Conservation (phyloP, 2,888 invertebrate genomes). For the Acronicta leporina region DNA sequence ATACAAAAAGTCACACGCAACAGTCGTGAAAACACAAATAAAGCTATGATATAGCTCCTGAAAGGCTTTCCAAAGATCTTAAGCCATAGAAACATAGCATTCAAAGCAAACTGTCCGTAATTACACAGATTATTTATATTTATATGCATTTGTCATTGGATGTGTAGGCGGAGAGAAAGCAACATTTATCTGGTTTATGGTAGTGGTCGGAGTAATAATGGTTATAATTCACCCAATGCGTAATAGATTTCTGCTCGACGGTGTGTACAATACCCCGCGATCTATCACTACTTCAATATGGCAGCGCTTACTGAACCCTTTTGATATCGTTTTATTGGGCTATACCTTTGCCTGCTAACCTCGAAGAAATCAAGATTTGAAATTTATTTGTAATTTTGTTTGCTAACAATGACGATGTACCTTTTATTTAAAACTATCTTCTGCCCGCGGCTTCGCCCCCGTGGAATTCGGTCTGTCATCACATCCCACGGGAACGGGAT, state of each 20-base stretch:
- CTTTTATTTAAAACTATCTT: too few species aligned
- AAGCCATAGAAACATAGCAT: slow-evolving; percentile 30
- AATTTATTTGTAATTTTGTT: background rate
- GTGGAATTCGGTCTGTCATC: too few species aligned
- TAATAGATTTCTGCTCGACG: slow-evolving; percentile 54
- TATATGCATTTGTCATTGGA: slow-evolving; percentile 70
- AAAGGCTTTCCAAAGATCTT: slow-evolving; percentile 30
- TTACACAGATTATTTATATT: slow-evolving; percentile 58
- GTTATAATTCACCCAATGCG: slow-evolving; percentile 59
- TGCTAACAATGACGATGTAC: too few species aligned
- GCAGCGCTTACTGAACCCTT: slow-evolving; percentile 30
- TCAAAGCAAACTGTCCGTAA: slow-evolving; percentile 41
- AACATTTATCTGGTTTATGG: slow-evolving; percentile 63
- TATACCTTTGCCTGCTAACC: slow-evolving; percentile 18
- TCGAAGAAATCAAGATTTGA: slow-evolving; percentile 2
- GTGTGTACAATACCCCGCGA: slow-evolving; percentile 44
- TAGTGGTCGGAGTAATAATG: slow-evolving; percentile 53
- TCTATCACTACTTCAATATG: slow-evolving; percentile 45
- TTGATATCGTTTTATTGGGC: slow-evolving; percentile 25
- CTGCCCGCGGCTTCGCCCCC: too few species aligned
- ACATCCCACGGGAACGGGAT: too few species aligned
- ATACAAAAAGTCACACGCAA: slow-evolving; percentile 28
- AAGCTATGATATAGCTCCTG: slow-evolving; percentile 17
- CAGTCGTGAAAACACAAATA: slow-evolving; percentile 33
- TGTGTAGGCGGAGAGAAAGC: slow-evolving; percentile 72